Evolutionary conservation across 1,140 invertebrate species (phyloP).

Genomic region (Cotesia glomerata): DNA sequence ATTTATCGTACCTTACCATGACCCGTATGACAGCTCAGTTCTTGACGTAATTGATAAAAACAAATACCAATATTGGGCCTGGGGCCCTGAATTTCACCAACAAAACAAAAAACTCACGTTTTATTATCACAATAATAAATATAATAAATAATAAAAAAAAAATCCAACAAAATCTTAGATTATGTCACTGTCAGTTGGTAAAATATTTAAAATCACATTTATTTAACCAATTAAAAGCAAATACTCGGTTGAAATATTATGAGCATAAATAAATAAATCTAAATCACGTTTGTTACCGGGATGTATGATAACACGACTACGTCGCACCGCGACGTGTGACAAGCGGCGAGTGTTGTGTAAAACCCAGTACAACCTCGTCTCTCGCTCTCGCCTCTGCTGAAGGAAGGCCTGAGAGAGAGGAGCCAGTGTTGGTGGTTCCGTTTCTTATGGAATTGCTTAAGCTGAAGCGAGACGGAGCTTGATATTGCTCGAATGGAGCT

Average conservation of each 20-base stretch:
- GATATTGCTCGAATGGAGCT: no score
- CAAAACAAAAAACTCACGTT: not conserved
- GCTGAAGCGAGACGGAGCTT: no score
- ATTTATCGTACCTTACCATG: conserved; percentile 55
- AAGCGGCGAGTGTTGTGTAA: conserved; percentile 17
- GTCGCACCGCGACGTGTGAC: conserved; percentile 21
- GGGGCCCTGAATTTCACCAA: not conserved
- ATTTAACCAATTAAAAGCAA: no score
- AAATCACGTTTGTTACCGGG: not conserved
- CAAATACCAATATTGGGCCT: conserved; percentile 15
- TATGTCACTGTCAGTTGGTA: no score
- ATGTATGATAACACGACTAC: not conserved
- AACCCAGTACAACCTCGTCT: not conserved
- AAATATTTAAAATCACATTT: no score
- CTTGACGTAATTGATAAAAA: conserved; percentile 2
- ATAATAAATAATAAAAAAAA: no score
- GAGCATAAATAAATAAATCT: not conserved
- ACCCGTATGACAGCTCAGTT: conserved; percentile 43
- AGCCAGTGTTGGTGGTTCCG: not conserved
- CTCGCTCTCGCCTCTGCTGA: not conserved
- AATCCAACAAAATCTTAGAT: no score
- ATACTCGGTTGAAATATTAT: no score
- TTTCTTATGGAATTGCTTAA: not conserved
- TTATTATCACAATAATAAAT: no score
- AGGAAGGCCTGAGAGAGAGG: conserved; percentile 1